Conservation (phyloP, 2,888 invertebrate species). For the Fabriciana adippe region DNA sequence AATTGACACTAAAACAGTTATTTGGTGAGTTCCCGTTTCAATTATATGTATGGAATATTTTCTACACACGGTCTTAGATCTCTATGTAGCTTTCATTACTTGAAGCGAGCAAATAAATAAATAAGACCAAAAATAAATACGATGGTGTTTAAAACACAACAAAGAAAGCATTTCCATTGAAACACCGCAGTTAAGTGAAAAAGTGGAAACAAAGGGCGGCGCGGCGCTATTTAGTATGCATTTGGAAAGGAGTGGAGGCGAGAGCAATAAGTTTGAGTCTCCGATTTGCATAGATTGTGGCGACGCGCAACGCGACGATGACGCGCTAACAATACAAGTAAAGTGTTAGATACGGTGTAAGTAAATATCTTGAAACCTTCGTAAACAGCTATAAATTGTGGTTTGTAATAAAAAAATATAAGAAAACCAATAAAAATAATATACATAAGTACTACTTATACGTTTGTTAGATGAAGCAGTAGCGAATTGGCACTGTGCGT, state of each 20-base stretch:
- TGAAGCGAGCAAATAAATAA: conserved; percentile 15
- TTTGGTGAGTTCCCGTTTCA: conserved; percentile 13
- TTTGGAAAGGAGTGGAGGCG: conserved; percentile 80
- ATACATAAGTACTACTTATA: too few species aligned
- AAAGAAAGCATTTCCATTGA: conserved; percentile 48
- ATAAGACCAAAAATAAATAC: conserved; percentile 28
- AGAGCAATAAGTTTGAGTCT: conserved; percentile 79
- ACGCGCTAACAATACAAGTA: conserved; percentile 11
- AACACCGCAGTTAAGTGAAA: conserved; percentile 64
- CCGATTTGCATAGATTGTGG: conserved; percentile 80
- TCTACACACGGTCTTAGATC: conserved; percentile 5
- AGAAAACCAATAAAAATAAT: too few species aligned
- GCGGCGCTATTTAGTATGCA: conserved; percentile 78
- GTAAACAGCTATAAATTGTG: not conserved
- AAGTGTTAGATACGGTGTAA: conserved; percentile 4
- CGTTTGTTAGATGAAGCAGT: too few species aligned
- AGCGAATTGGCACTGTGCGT: not conserved
- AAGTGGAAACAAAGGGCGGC: conserved; percentile 70
- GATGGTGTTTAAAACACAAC: conserved; percentile 42
- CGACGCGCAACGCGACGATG: conserved; percentile 43
- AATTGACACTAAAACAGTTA: conserved; percentile 25
- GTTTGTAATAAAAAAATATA: too few species aligned
- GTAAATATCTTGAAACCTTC: not conserved
- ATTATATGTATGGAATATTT: not conserved
- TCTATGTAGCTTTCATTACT: not conserved